phyloP scores from a whole-genome alignment of 2,797 vertebrate genomes.

The Poecilia gillii region DNA sequence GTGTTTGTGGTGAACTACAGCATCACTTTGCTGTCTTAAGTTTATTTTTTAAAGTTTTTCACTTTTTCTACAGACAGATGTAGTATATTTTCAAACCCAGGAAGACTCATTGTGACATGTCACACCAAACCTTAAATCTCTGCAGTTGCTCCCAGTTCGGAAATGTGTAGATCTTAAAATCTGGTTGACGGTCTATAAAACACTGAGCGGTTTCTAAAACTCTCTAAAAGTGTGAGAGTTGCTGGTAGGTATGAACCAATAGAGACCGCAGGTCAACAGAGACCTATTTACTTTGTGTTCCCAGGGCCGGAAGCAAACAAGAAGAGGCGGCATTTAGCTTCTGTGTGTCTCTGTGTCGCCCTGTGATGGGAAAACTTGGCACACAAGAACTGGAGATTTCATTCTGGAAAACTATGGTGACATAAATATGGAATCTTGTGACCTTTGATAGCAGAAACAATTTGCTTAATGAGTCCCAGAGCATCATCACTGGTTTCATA shows the following conservation, averaged over 20 bases:
- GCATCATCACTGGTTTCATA: background rate
- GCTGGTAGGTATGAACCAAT: background rate
- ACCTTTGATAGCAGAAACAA: background rate
- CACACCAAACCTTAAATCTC: background rate
- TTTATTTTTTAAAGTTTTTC: background rate
- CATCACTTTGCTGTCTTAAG: background rate
- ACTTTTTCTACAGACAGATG: background rate
- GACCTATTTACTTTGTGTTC: background rate
- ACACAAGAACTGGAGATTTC: background rate
- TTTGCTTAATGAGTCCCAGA: background rate
- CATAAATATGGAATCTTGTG: background rate
- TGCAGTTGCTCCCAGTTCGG: background rate
- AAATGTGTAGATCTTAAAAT: background rate
- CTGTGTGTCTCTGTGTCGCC: too few species aligned
- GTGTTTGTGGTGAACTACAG: background rate
- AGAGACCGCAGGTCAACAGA: background rate
- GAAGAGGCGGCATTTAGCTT: background rate
- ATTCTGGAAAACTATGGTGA: background rate
- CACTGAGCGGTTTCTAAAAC: background rate
- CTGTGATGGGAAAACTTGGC: background rate
- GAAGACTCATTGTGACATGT: background rate
- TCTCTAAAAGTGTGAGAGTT: background rate
- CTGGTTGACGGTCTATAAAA: background rate
- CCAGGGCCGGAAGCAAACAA: background rate
- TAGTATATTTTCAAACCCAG: background rate